Percentiles rank a stretch among this genome's conserved stretches.
phyloP scores from a whole-genome alignment of 1,140 invertebrate genomes.

The Neodiprion lecontei region DNA sequence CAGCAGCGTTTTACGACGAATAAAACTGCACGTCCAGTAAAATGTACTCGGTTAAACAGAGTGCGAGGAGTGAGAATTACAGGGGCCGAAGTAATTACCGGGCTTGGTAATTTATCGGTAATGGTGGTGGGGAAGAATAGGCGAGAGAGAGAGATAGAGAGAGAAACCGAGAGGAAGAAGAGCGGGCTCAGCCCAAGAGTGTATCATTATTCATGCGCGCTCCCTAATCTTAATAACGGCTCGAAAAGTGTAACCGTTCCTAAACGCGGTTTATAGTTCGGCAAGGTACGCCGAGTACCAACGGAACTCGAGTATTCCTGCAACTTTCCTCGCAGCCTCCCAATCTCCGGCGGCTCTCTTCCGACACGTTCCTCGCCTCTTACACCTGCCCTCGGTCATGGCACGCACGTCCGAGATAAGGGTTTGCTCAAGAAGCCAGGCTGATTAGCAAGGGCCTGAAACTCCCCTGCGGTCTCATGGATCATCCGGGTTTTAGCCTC shows the following conservation, averaged over 20 bases:
- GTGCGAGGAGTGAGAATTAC: not conserved
- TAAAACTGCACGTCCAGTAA: too few species aligned
- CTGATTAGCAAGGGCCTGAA: not conserved
- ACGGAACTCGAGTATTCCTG: not conserved
- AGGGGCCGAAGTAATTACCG: constrained; percentile 38
- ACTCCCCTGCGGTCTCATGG: too few species aligned
- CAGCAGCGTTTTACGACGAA: too few species aligned
- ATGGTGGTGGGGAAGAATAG: not conserved
- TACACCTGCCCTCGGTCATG: too few species aligned
- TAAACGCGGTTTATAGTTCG: not conserved
- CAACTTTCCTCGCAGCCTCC: not conserved
- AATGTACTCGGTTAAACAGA: too few species aligned
- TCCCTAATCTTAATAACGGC: constrained; percentile 44
- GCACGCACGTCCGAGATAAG: not conserved
- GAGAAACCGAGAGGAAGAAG: constrained; percentile 11
- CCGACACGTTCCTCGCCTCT: not conserved
- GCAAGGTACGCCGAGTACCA: not conserved
- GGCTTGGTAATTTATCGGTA: constrained; percentile 41
- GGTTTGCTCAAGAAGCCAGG: not conserved
- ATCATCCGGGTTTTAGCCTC: too few species aligned
- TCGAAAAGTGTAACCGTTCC: constrained; percentile 14
- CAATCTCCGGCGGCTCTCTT: not conserved
- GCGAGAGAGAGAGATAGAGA: not conserved
- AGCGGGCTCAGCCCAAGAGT: constrained; percentile 33
- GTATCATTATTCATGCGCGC: constrained; percentile 43